Conservation (phyloP, 2,797 vertebrate genomes). For the Oreonectes daqikongensis region DNA sequence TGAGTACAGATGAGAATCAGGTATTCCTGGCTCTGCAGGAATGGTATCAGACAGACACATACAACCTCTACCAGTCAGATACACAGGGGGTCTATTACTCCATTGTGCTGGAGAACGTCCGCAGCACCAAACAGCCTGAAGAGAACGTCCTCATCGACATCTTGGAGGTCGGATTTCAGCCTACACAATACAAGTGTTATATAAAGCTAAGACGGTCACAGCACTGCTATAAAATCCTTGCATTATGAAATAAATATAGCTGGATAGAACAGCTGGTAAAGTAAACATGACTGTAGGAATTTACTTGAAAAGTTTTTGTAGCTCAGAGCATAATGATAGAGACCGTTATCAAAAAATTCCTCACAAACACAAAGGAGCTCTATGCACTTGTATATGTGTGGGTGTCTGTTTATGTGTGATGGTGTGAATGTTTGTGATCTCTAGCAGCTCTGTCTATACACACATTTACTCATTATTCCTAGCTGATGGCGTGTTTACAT, state of each 20-base stretch:
- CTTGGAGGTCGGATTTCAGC: constrained; percentile 83
- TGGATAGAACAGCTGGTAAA: not conserved
- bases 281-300: not conserved
- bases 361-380: not conserved
- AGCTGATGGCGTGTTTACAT: constrained; percentile 6
- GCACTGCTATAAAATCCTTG: constrained; percentile 20
- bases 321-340: not conserved
- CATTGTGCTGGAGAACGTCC: constrained; percentile 87
- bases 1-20: constrained; percentile 94
- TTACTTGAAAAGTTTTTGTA: not conserved
- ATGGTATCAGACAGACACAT: constrained; percentile 94
- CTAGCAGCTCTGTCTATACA: not conserved
- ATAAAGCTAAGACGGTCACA: not conserved
- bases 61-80: constrained; percentile 96
- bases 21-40: constrained; percentile 95
- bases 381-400: not conserved
- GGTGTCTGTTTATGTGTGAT: constrained; percentile 4
- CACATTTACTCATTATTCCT: constrained; percentile 17
- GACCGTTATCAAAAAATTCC: not conserved
- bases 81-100: constrained; percentile 86
- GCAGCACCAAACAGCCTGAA: constrained; percentile 92
- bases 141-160: constrained; percentile 91
- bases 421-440: constrained; percentile 12
- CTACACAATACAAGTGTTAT: not conserved
- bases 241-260: not conserved